These are phyloP conservation scores for Zootermopsis nevadensis DNA, from an alignment of 2,888 invertebrate species.

Conservation along the genomic window DNA sequence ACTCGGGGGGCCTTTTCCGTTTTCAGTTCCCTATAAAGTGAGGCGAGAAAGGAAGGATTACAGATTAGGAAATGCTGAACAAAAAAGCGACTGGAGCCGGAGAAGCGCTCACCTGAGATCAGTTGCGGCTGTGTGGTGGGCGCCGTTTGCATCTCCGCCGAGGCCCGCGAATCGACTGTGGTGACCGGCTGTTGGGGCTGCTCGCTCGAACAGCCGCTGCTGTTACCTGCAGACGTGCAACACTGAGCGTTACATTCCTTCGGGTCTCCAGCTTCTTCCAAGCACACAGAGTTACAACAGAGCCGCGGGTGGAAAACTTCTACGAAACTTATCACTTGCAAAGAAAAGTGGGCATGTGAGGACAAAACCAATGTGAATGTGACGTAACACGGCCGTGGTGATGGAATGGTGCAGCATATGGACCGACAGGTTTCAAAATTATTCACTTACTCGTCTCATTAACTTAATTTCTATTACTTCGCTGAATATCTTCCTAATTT, in stretches of 20 bases:
- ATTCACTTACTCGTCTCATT: too few relatives aligned
- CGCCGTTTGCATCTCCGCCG: conserved; percentile 3
- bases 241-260: neutral
- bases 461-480: too few relatives aligned
- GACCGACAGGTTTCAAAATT: too few relatives aligned
- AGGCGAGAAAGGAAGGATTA: neutral
- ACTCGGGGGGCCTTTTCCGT: neutral
- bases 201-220: neutral
- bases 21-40: conserved; percentile 16
- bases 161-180: neutral
- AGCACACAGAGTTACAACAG: too few relatives aligned
- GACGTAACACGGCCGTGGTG: too few relatives aligned
- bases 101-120: conserved; percentile 34
- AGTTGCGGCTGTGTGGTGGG: conserved; percentile 43
- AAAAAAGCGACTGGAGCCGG: neutral
- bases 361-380: too few relatives aligned
- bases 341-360: too few relatives aligned
- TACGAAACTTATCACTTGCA: too few relatives aligned
- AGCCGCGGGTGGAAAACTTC: too few relatives aligned
- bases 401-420: too few relatives aligned
- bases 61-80: conserved; percentile 10
- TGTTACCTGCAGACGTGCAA: neutral
- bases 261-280: too few relatives aligned
- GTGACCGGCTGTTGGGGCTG: neutral
- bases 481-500: too few relatives aligned